phyloP scores from a whole-genome alignment of 2,113 vertebrate genomes.

The Antechinus flavipes region DNA sequence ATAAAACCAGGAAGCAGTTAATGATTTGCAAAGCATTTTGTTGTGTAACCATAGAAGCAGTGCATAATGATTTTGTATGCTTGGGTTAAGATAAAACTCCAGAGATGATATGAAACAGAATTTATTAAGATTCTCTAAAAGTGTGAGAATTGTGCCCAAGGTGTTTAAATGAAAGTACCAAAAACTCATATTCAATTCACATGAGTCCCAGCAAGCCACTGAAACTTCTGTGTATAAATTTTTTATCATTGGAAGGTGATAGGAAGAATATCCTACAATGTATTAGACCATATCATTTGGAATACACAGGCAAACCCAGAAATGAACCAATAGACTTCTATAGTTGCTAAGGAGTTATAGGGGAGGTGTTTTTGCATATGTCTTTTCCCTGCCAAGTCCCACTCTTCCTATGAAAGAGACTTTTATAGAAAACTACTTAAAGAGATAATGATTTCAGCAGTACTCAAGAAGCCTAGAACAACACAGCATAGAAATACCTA shows the following conservation, averaged over 20 bases:
- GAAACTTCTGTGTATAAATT: not conserved
- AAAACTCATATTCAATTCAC: rapidly evolving
- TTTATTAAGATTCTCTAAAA: not conserved
- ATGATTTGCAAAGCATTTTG: not conserved
- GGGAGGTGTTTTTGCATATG: not conserved
- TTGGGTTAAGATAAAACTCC: not conserved
- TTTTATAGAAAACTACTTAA: not conserved
- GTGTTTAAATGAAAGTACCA: not conserved
- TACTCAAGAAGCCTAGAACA: not conserved
- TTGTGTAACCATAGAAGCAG: not conserved
- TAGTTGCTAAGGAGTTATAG: not conserved
- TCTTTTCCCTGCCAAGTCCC: not conserved
- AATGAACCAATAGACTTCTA: not conserved
- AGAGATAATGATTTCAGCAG: not conserved
- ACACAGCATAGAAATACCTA: not conserved
- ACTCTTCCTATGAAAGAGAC: not conserved
- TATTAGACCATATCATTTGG: not conserved
- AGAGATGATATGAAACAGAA: not conserved
- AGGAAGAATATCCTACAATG: not conserved
- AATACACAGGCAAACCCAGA: not conserved
- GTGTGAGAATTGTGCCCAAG: not conserved
- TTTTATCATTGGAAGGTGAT: not conserved
- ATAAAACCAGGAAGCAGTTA: not conserved
- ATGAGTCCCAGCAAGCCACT: not conserved
- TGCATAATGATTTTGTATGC: not conserved